Percentiles rank a stretch among this genome's conserved stretches.
Evolutionary conservation across 2,797 vertebrate genomes (phyloP).

Genomic region (Dipus sagitta): DNA sequence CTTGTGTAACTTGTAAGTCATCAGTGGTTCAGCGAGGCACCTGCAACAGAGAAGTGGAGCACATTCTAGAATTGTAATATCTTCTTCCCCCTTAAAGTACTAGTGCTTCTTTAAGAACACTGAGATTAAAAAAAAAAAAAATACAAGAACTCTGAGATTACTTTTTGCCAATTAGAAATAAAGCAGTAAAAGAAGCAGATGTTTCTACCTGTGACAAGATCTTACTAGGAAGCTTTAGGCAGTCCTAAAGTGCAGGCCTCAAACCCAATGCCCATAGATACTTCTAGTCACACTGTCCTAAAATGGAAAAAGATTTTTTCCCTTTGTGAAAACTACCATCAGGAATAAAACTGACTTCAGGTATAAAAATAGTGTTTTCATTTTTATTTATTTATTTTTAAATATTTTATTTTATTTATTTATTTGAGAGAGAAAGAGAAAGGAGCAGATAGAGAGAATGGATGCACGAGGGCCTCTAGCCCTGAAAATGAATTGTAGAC

Average conservation of each 20-base stretch:
- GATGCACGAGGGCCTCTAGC: too few species aligned
- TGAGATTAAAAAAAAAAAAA: background rate
- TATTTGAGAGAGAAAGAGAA: too few species aligned
- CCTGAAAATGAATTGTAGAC: too few species aligned
- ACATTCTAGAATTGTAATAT: background rate
- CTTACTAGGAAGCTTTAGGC: background rate
- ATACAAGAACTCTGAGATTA: background rate
- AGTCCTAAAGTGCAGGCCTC: background rate
- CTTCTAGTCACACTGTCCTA: background rate
- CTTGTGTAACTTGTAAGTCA: conserved; percentile 98
- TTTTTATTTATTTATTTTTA: too few species aligned
- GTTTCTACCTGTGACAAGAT: background rate
- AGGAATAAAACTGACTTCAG: background rate
- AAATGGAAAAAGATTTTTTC: background rate
- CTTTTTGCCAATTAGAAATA: background rate
- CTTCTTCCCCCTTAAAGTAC: background rate
- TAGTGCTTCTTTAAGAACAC: background rate
- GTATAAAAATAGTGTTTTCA: background rate
- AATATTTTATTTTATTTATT: too few species aligned
- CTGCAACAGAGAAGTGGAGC: conserved; percentile 84
- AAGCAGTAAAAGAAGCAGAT: background rate
- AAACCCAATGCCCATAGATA: background rate
- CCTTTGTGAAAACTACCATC: background rate
- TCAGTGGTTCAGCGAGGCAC: conserved; percentile 96
- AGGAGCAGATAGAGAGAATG: too few species aligned